phyloP scores from a whole-genome alignment of 2,797 vertebrate genomes.

The Mallotus villosus region DNA sequence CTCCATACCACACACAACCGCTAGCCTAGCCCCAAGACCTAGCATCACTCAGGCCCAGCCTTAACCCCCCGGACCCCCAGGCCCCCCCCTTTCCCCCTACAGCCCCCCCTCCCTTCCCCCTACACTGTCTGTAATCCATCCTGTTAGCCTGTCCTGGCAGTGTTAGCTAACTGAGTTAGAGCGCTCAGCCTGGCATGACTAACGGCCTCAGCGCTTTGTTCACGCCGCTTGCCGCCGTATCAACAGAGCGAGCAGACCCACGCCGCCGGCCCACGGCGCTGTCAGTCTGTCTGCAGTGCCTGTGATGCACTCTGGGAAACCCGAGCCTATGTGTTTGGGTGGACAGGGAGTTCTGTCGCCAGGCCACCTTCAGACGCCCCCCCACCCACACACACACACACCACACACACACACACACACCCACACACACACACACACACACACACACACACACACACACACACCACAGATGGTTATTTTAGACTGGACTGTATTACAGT shows the following conservation, averaged over 20 bases:
- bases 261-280: too few relatives aligned
- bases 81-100: neutral
- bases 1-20: constrained; percentile 7
- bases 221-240: constrained; percentile 6
- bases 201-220: constrained; percentile 26
- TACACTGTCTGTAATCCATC: constrained; percentile 44
- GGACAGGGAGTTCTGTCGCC: neutral
- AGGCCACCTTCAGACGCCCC: neutral
- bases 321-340: neutral
- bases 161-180: constrained; percentile 40
- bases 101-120: neutral
- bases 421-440: too few relatives aligned
- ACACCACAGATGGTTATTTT: too few relatives aligned
- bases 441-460: too few relatives aligned
- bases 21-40: neutral
- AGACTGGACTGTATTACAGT: too few relatives aligned
- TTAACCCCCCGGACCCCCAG: constrained; percentile 6
- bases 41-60: neutral
- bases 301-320: neutral
- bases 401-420: too few relatives aligned
- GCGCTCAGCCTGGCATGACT: constrained; percentile 29
- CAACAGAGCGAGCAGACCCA: neutral
- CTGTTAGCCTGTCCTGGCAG: constrained; percentile 33
- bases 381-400: too few relatives aligned
- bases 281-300: neutral